Conservation (phyloP, 2,888 invertebrate species). For the Eupithecia centaureata region DNA sequence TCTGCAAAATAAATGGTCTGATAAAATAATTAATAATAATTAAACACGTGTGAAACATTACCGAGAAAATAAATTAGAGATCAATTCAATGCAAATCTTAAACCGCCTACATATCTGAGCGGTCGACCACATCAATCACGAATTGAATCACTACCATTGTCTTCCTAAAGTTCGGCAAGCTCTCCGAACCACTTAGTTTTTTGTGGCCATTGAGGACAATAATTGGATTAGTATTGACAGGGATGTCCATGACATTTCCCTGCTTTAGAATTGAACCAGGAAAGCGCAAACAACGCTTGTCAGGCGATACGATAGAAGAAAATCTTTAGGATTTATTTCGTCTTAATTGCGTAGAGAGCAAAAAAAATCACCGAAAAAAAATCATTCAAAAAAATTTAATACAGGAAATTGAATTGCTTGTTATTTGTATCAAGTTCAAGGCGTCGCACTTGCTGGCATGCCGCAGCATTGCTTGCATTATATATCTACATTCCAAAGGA, state of each 20-base stretch:
- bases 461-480: conserved; percentile 43
- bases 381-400: conserved; percentile 9
- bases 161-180: conserved; percentile 45
- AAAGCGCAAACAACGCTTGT: conserved; percentile 50
- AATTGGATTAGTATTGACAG: conserved; percentile 72
- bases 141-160: conserved; percentile 56
- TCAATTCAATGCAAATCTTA: conserved; percentile 80
- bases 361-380: neutral
- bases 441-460: conserved; percentile 51
- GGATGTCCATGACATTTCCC: conserved; percentile 73
- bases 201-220: conserved; percentile 66
- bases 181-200: conserved; percentile 63
- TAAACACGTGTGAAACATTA: conserved; percentile 66
- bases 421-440: conserved; percentile 59
- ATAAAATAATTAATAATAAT: neutral
- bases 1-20: neutral
- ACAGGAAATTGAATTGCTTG: conserved; percentile 47
- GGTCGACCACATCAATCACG: conserved; percentile 73
- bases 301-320: neutral
- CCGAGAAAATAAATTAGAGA: conserved; percentile 65
- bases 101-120: conserved; percentile 63
- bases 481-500: conserved; percentile 34
- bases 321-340: conserved; percentile 1
- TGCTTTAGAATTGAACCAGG: conserved; percentile 74
- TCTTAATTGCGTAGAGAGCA: neutral